Conservation (phyloP, 2,888 invertebrate genomes). For the Drosophila leonis region DNA sequence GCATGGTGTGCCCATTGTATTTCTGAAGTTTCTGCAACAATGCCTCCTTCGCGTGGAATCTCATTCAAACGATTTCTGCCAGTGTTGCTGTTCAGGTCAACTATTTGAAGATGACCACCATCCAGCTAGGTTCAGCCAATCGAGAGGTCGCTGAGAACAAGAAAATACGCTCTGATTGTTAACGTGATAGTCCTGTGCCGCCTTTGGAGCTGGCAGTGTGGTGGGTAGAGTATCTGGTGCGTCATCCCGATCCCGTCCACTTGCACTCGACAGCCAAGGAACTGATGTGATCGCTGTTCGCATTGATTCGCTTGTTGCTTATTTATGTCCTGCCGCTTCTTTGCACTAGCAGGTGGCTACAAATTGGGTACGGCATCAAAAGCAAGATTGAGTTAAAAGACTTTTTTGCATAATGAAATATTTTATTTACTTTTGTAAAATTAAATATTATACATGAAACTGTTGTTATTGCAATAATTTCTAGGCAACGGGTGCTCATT, state of each 20-base stretch:
- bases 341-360: background rate
- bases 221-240: conserved; percentile 52
- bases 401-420: conserved; percentile 30
- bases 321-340: background rate
- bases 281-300: conserved; percentile 35
- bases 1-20: conserved; percentile 77
- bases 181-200: conserved; percentile 32
- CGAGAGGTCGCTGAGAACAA: conserved; percentile 29
- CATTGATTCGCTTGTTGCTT: conserved; percentile 8
- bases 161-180: conserved; percentile 29
- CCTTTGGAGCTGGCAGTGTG: conserved; percentile 49
- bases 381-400: conserved; percentile 7
- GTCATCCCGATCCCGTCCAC: conserved; percentile 37
- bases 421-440: conserved; percentile 47
- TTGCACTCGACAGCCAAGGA: conserved; percentile 35
- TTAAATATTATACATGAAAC: conserved; percentile 53
- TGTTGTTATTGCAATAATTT: conserved; percentile 71
- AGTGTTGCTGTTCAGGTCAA: conserved; percentile 36
- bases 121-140: conserved; percentile 19
- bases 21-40: background rate
- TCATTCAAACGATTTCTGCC: conserved; percentile 29
- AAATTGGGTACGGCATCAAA: background rate
- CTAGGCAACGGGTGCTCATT: conserved; percentile 84
- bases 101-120: conserved; percentile 21
- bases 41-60: conserved; percentile 18